Evolutionary conservation across 2,888 invertebrate species (phyloP), one percentile per base, ranked within the genome.

Genomic region (Ligdia adustata): DNA sequence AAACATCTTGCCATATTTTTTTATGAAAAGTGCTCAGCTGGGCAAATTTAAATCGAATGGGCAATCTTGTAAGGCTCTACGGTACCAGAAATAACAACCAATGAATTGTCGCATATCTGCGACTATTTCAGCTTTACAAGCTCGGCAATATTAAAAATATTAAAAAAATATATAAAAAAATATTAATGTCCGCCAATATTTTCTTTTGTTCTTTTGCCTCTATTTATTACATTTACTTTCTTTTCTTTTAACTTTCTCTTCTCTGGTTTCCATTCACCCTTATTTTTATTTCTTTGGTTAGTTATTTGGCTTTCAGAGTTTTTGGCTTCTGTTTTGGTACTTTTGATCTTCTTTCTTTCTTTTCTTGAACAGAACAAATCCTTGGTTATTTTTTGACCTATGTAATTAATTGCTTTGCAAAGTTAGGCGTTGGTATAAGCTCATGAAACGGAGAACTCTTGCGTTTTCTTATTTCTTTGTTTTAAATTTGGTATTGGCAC

Each of bases 381-480:
- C 32, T 41, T 41, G 3, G 40, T 32, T n/a, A 41, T 16, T 7
- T 16, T n/a, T 31, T 41, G 40, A 6, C 40, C 40, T 16, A 12
- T 32, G 12, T 41, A 41, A 26, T 41, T 41, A 26, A 41, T 12
- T 4, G 32, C 40, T 26, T 41, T 1, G 29, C 35, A 29, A 29
- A 43, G 31, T 43, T 37, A 11, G 29, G 43, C 1, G 43, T 43
- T 6, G 44, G 37, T 12, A 37, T 22, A 7, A 31, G 24, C 15
- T 44, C 12, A 9, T 44, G 31, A 31, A 44, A 43, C 5, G 16
- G 15, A 37, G 35, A 14, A 15, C n/a, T n/a, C n/a, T n/a, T n/a
- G n/a, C n/a, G n/a, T 28, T 13, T 5, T 5, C 2, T 1, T 14
- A 14, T 3, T 1, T 13, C 12, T 7, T 7, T 12, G 3, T n/a